Evolutionary conservation across 1,140 invertebrate genomes (phyloP), one percentile per base, ranked within the genome.

Genomic region (Planococcus citri): DNA sequence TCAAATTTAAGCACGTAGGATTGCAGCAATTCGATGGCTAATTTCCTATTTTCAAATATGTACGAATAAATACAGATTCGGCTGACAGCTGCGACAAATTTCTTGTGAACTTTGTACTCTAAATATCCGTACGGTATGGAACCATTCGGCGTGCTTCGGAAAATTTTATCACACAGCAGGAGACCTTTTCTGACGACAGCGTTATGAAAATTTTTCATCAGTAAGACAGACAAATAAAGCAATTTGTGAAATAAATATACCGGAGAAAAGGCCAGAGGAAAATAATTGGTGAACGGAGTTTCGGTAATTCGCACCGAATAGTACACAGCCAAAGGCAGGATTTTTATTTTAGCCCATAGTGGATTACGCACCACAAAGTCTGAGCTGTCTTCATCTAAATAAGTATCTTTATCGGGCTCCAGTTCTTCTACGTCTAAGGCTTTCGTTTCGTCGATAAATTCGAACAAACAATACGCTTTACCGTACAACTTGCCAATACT

Each of bases 11-110:
- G 2, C 20, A 64, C 10, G 60, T 24, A 64, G 4, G 21, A 17
- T 27, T 10, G 21, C 20, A 64, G 25, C 60, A 64, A 64, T 24
- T 27, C 22, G 4, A 64, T 21, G 20, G 60, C 60, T 6, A 25
- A 64, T 64, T 64, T 24, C 9, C 60, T 24, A 64, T 64, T 64
- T 21, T 64, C 60, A 17, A 64, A 64, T 25, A 64, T 64, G 17
- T 64, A 64, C 60, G 60, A 64, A 27, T 25, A 27, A 25, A 64
- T 27, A 20, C 60, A 24, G 1, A 64, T 4, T 10, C 20, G 22
- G 17, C 60, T 25, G 21, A 17, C 25, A 4, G 24, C 17, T 64
- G 4, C 24, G 22, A 64, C 22, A 25, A 64, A 64, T 24, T 64
- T 2, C 9, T 17, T 24, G 17, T 64, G 60, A 24, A 64, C 22